These are phyloP conservation scores for Bufo bufo DNA, from an alignment of 2,113 vertebrate genomes.

Conservation along the genomic window DNA sequence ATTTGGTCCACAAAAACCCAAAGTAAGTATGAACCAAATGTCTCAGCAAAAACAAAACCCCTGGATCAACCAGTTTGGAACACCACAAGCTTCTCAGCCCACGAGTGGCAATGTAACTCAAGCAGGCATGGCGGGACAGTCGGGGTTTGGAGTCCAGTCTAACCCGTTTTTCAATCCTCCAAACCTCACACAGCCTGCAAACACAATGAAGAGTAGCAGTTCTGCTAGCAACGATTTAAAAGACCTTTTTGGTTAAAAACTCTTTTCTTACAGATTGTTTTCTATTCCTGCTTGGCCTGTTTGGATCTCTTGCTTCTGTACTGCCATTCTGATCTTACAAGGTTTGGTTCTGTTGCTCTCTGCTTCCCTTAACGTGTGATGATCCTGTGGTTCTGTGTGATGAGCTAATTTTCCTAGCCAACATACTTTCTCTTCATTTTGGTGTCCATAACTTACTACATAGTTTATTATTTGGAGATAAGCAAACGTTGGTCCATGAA, in stretches of 20 bases:
- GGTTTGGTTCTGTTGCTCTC: background rate
- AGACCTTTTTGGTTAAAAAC: constrained; percentile 91
- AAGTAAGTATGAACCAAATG: constrained; percentile 94
- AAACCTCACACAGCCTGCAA: constrained; percentile 87
- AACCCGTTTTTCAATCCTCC: constrained; percentile 97
- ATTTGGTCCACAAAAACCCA: constrained; percentile 89
- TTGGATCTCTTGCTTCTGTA: constrained; percentile 61
- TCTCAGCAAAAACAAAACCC: constrained; percentile 81
- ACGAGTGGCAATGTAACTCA: constrained; percentile 72
- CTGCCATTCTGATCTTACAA: constrained; percentile 23
- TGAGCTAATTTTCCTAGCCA: background rate
- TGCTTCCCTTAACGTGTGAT: constrained; percentile 9
- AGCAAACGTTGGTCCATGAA: background rate
- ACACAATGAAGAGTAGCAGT: constrained; percentile 81
- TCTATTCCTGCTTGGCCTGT: constrained; percentile 70
- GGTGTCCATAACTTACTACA: background rate
- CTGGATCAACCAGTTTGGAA: constrained; percentile 88
- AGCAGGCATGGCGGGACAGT: constrained; percentile 71
- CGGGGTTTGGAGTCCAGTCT: constrained; percentile 89
- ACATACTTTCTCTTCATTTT: background rate
- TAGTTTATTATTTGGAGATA: background rate
- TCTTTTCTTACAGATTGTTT: constrained; percentile 54
- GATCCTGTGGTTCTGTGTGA: constrained; percentile 20
- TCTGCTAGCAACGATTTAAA: constrained; percentile 95
- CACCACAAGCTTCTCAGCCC: constrained; percentile 74